phyloP scores from a whole-genome alignment of 2,888 invertebrate species.

The Siphlonurus alternatus region DNA sequence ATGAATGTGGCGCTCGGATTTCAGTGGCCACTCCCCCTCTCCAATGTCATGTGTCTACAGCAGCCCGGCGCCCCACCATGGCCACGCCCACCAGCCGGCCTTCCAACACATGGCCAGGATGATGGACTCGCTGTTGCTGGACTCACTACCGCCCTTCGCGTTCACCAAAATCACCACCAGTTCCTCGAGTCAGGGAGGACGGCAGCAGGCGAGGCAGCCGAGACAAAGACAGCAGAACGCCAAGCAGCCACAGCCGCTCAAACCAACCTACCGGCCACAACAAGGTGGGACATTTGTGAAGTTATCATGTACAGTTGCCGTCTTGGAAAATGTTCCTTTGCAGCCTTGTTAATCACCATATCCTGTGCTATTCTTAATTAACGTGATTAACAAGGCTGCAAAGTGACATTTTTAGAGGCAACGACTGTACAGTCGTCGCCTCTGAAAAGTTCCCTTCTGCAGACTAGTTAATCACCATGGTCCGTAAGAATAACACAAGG shows the following conservation, averaged over 20 bases:
- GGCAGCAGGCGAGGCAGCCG: slow-evolving; percentile 14
- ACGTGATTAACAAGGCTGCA: too few species aligned
- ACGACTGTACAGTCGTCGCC: too few species aligned
- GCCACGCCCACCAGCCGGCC: slow-evolving; percentile 17
- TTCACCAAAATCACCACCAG: slow-evolving; percentile 44
- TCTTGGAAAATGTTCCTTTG: too few species aligned
- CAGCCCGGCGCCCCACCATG: background rate
- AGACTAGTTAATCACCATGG: too few species aligned
- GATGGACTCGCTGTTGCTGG: slow-evolving; percentile 55
- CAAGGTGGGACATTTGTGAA: background rate
- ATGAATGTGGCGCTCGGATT: too few species aligned
- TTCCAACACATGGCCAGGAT: slow-evolving; percentile 54
- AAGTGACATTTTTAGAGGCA: too few species aligned
- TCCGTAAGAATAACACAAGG: too few species aligned
- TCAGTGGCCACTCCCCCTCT: too few species aligned
- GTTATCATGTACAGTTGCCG: too few species aligned
- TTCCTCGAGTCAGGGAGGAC: slow-evolving; percentile 20
- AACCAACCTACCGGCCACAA: background rate
- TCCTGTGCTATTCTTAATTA: too few species aligned
- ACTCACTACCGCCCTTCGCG: slow-evolving; percentile 46
- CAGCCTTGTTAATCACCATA: too few species aligned
- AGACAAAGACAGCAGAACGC: background rate
- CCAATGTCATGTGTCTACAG: background rate
- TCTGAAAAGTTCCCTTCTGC: too few species aligned
- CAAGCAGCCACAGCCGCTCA: background rate